Conservation (phyloP, 1,140 invertebrate species). For the Fopius arisanus region DNA sequence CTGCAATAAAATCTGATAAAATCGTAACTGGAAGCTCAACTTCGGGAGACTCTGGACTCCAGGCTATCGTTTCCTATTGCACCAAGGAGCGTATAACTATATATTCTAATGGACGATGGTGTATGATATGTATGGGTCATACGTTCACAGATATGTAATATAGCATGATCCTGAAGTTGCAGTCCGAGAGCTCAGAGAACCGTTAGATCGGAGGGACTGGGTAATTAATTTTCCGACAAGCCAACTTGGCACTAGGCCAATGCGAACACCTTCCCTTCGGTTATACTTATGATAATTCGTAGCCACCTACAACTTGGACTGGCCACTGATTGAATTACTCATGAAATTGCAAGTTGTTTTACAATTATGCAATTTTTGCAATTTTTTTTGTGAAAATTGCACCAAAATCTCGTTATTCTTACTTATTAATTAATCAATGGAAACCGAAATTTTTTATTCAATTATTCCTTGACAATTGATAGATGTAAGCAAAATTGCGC, state of each 20-base stretch:
- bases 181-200: conserved; percentile 49
- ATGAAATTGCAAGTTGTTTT: too few species aligned
- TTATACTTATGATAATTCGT: conserved; percentile 21
- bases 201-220: conserved; percentile 59
- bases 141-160: conserved; percentile 18
- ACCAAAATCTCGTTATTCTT: too few species aligned
- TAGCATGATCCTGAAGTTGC: conserved; percentile 36
- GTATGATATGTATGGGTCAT: conserved; percentile 4
- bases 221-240: conserved; percentile 61
- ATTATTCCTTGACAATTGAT: too few species aligned
- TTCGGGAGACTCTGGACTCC: neutral
- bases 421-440: too few species aligned
- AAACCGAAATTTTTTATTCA: too few species aligned
- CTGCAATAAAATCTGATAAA: conserved; percentile 48
- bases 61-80: neutral
- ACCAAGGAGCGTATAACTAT: neutral
- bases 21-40: conserved; percentile 37
- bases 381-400: too few species aligned
- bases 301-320: neutral
- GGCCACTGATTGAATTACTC: too few species aligned
- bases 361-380: too few species aligned
- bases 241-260: conserved; percentile 61
- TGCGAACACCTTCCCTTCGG: conserved; percentile 59
- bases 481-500: too few species aligned
- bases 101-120: conserved; percentile 2